Percentiles rank a stretch among this genome's conserved stretches.
These are phyloP conservation scores for Colletes latitarsis DNA, from an alignment of 1,140 invertebrate species.

Conservation along the genomic window DNA sequence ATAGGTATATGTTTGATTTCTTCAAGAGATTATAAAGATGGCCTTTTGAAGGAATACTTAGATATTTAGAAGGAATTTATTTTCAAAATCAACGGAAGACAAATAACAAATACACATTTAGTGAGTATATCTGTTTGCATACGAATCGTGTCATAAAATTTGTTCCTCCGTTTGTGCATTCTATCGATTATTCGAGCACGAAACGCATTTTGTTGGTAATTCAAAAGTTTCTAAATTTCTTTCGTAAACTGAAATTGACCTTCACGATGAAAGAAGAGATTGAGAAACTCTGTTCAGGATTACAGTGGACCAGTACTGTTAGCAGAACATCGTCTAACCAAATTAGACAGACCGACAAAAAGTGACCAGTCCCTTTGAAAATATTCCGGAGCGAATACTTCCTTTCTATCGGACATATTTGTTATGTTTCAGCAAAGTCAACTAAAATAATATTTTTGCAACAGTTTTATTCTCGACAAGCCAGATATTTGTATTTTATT, in stretches of 20 bases:
- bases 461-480: background rate
- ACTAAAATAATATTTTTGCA: background rate
- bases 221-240: background rate
- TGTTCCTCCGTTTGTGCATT: background rate
- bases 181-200: background rate
- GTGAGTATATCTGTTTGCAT: background rate
- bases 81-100: background rate
- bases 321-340: background rate
- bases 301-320: background rate
- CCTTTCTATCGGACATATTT: background rate
- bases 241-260: background rate
- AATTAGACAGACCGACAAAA: background rate
- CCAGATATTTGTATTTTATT: background rate
- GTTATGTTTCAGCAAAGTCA: no score
- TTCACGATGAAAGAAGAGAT: background rate
- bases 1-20: background rate
- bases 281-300: constrained; percentile 18
- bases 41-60: no score
- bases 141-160: background rate
- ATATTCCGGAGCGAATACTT: background rate
- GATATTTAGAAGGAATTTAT: no score
- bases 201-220: background rate
- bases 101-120: no score
- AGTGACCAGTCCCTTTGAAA: background rate
- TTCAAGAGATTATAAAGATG: background rate